Base-by-base conservation (phyloP, 23 tunicate genomes). In the Ciona savignyi region DNA sequence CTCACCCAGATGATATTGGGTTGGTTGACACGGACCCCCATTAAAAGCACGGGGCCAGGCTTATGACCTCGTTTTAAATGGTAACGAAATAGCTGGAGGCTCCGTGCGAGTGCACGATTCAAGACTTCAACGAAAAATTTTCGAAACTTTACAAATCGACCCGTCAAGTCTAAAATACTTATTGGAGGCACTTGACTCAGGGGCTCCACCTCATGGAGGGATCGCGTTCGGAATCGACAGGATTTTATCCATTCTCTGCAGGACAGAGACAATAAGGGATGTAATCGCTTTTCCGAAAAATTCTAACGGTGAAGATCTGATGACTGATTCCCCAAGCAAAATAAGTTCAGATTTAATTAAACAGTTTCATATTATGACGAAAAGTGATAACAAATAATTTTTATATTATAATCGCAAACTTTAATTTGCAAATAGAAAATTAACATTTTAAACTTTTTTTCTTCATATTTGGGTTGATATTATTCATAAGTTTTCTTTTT, bases 151-250 rank as follows among this genome's bases (percentile, higher is more conserved):
- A 0, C 33, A 88, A 35, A 24, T 88, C n/a, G 80, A 83, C 60
- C n/a, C 88, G 2, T 0, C 56, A 0, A 29, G 82, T 3, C 72
- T 88, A 1, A 31, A 33, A 28, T 78, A 82, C 67, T 72, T 88
- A 22, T 69, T 88, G 24, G 83, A 88, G 56, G 96, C 96, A 9
- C 42, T 88, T 19, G 74, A 77, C 23, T 77, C 67, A 30, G 96
- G 96, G 0, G 89, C 96, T 9, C 96, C 96, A 32, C 96, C 96
- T 22, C 96, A 88, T 78, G 96, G 96, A 32, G 96, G 96, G 2
- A 88, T 88, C 49, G 96, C 96, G 0, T 42, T 88, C 3, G 96
- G 96, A 20, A 51, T 88, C 3, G 96, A 88, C 51, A 71, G 96
- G 26, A 34, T 88, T 3, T 23, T 88, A 0, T 73, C 88, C 0